phyloP scores from a whole-genome alignment of 2,888 invertebrate species.

The Rhaphigaster nebulosa region DNA sequence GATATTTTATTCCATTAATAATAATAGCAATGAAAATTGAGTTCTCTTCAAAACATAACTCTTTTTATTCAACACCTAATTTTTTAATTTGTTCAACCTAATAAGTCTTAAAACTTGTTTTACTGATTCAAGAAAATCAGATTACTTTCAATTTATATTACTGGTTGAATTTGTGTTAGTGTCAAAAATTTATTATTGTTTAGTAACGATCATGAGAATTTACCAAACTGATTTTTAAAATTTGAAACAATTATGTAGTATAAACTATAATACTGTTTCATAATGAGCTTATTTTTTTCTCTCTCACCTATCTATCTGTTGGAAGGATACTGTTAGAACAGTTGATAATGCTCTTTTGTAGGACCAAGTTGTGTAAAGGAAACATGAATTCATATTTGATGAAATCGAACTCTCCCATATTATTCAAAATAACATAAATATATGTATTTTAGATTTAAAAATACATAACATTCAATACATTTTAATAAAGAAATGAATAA shows the following conservation, averaged over 20 bases:
- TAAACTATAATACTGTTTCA: conserved; percentile 10
- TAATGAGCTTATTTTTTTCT: background rate
- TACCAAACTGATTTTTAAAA: background rate
- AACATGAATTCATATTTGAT: background rate
- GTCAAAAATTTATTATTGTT: background rate
- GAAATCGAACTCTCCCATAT: background rate
- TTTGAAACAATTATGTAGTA: background rate
- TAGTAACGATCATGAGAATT: background rate
- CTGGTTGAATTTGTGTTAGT: background rate
- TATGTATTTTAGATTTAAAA: background rate
- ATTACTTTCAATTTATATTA: background rate
- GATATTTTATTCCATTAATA: too few relatives aligned
- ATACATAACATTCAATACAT: background rate
- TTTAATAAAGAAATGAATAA: background rate
- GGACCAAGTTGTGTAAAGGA: background rate
- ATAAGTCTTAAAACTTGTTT: background rate
- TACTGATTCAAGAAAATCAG: background rate
- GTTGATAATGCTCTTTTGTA: background rate
- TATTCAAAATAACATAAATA: conserved; percentile 7
- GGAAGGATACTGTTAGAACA: background rate
- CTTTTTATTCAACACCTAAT: background rate
- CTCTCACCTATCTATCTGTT: background rate
- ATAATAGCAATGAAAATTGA: background rate
- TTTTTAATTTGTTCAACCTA: background rate
- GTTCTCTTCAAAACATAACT: background rate